Evolutionary conservation across 2,888 invertebrate species (phyloP).

Genomic region (Pedicia rivosa): DNA sequence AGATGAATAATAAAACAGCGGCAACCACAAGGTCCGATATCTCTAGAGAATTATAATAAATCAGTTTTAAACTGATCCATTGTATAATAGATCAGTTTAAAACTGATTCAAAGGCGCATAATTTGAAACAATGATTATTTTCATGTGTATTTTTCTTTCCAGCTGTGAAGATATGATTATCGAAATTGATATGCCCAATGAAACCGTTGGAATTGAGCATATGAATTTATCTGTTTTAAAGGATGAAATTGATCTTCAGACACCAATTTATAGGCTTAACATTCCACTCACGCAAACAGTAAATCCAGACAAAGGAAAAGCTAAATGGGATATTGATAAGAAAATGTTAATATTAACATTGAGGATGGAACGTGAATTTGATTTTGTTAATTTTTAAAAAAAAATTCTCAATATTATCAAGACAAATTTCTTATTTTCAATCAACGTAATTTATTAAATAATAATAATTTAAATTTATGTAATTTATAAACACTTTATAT

Average conservation of each 20-base stretch:
- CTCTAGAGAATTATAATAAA: no score
- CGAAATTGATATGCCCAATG: slow-evolving; percentile 56
- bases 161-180: slow-evolving; percentile 84
- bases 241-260: slow-evolving; percentile 42
- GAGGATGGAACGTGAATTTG: slow-evolving; percentile 62
- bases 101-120: no score
- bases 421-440: not conserved
- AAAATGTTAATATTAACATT: slow-evolving; percentile 55
- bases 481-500: no score
- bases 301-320: slow-evolving; percentile 64
- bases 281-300: slow-evolving; percentile 68
- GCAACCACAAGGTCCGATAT: no score
- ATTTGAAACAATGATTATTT: no score
- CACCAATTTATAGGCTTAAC: slow-evolving; percentile 49
- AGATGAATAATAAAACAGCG: slow-evolving; percentile 69
- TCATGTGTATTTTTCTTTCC: no score
- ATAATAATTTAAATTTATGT: no score
- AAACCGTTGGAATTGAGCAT: slow-evolving; percentile 44
- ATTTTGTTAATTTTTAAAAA: slow-evolving; percentile 68
- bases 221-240: slow-evolving; percentile 54
- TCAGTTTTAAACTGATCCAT: no score
- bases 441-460: not conserved
- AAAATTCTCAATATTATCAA: not conserved
- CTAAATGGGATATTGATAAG: slow-evolving; percentile 54
- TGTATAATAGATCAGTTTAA: no score